Evolutionary conservation across 1,140 invertebrate species (phyloP), one percentile per base, ranked within the genome.

Genomic region (Ylistrum balloti): DNA sequence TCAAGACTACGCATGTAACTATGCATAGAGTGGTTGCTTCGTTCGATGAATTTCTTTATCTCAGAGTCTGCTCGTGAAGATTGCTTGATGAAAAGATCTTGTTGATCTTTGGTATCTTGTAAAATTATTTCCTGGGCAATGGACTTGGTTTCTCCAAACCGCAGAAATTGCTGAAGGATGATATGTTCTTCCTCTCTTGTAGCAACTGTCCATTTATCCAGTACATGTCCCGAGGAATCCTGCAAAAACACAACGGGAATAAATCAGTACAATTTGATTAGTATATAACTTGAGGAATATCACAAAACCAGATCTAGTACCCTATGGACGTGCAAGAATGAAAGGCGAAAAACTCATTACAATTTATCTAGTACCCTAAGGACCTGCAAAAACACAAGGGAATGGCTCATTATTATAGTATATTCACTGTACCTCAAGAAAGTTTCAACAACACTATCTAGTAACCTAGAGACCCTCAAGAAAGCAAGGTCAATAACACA

Each of bases 101-200:
- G 95, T 33, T 94, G 92, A 35, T 96, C 95, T 89, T 94, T 95
- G 15, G 94, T 96, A 88, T 97, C 97, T 94, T 97, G 97, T 92
- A 98, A 96, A 94, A 98, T 97, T 93, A 98, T 97, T 95, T 98
- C 98, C 95, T 98, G 97, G 91, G 98, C 98, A 94, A 98, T 98
- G 88, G 97, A 97, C 96, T 98, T 97, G 90, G 98, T 98, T 96
- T 98, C 98, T 88, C 97, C 97, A 96, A 98, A 98, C 93, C 98
- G 97, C 88, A 98, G 97, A 96, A 98, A 98, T 97, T 98, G 98
- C 96, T 98, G 98, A 86, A 98, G 96, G 88, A 98, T 98, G 94
- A 98, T 97, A 93, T 98, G 97, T 96, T 98, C 98, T 96, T 98
- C 98, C 95, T 98, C 98, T 95, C 97, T 97, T 93, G 97, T 98